A percentile compares a stretch with the other conserved stretches of the same genome.
phyloP scores from a whole-genome alignment of 2,113 vertebrate genomes.

The Scolopax mira region DNA sequence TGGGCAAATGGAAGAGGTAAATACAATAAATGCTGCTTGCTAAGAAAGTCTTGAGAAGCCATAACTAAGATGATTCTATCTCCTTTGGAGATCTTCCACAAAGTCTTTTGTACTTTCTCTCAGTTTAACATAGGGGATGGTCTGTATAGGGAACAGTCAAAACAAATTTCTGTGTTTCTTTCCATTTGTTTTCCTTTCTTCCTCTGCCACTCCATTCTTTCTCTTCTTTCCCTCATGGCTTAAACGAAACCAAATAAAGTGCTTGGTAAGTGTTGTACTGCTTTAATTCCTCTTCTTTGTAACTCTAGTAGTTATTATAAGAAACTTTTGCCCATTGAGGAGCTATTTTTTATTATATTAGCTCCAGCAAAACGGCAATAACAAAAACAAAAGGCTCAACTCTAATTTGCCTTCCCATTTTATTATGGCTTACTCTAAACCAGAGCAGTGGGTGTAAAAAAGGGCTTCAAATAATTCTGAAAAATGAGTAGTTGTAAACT shows the following conservation, averaged over 20 bases:
- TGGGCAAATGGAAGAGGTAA: background rate
- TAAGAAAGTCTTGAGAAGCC: background rate
- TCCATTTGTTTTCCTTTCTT: background rate
- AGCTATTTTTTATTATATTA: background rate
- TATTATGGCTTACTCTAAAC: background rate
- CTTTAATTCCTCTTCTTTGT: background rate
- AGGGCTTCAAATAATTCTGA: background rate
- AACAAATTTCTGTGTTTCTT: background rate
- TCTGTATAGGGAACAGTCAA: background rate
- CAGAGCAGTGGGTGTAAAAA: background rate
- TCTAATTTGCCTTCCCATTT: background rate
- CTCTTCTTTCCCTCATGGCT: background rate
- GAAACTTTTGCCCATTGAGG: background rate
- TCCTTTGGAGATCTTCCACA: background rate
- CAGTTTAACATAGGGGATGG: background rate
- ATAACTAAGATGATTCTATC: background rate
- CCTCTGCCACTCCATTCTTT: background rate
- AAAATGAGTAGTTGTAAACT: background rate
- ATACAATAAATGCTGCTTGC: background rate
- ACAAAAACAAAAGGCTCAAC: background rate
- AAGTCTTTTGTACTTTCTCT: background rate
- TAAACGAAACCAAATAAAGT: background rate
- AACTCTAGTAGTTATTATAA: background rate
- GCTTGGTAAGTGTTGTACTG: background rate
- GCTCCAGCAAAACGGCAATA: background rate